phyloP scores from a whole-genome alignment of 2,797 vertebrate species.

The Furcifer pardalis region DNA sequence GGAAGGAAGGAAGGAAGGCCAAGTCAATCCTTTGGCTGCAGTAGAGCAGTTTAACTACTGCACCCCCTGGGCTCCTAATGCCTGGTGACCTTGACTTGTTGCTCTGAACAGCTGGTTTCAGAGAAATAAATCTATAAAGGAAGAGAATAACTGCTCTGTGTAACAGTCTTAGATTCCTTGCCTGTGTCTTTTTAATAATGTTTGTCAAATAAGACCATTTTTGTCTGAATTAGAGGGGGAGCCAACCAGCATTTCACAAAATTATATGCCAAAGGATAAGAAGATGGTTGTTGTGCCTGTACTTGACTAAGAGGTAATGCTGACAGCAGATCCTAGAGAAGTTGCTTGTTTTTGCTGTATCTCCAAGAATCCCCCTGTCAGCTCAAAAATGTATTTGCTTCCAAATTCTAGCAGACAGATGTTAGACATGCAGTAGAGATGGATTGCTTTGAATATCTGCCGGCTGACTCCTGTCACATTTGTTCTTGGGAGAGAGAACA shows the following conservation, averaged over 20 bases:
- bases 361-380: no score
- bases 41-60: no score
- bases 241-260: not conserved
- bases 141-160: not conserved
- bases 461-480: not conserved
- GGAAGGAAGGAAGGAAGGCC: no score
- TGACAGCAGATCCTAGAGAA: no score
- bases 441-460: not conserved
- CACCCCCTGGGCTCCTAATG: no score
- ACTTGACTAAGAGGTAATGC: not conserved
- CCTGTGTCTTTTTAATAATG: not conserved
- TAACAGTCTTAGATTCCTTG: not conserved
- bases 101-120: not conserved
- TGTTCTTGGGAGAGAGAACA: not conserved
- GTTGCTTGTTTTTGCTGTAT: no score
- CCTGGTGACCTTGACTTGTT: not conserved
- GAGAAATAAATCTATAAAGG: not conserved
- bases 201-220: not conserved
- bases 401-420: not conserved
- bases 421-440: not conserved
- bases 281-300: not conserved
- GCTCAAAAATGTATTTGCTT: no score
- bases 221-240: not conserved
- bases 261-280: not conserved
- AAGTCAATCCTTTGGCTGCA: no score